Base-by-base conservation (phyloP, 2,113 vertebrate genomes). In the Eptesicus fuscus region DNA sequence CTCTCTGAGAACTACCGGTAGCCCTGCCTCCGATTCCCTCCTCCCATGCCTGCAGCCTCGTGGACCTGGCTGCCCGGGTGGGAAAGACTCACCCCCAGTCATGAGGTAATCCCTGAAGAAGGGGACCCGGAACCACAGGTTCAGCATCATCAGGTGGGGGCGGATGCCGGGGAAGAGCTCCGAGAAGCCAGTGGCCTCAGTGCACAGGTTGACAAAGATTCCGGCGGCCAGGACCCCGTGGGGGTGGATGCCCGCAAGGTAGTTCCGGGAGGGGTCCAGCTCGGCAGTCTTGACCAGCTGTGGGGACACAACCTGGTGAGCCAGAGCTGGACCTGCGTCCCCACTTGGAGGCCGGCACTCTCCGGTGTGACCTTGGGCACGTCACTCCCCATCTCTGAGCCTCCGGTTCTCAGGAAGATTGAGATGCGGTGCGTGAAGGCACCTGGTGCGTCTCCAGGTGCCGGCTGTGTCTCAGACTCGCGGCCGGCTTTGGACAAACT, bases 61-160 rank as follows among this genome's bases (percentile, higher is more conserved):
- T 20, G 32, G 44, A 80, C 53, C 51, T 37, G 37, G 40, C 69
- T 67, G 10, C 51, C 47, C 13, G 9, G 42, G 25, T 49, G 6
- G 3, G 82, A 69, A 63, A 91, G 40, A 49, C 98, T 98, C 95
- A 99, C 99, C 99, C 97, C 96, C 99, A 0, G 92, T 97, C 99
- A 99, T 99, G 88, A 99, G 82, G 96, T 98, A 99, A 65, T 99
- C 99, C 90, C 99, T 99, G 96, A 99, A 98, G 98, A 99, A 99
- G 0, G 99, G 99, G 5, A 96, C 5, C 35, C 98, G 97, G 98
- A 99, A 99, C 99, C 99, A 99, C 4, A 99, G 63, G 3, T 97
- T 98, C 94, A 99, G 96, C 99, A 99, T 99, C 97, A 99, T 99
- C 96, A 99, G 82, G 92, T 99, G 98, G 0, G 98, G 97, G 14